A percentile compares a stretch with the other conserved stretches of the same genome.
Evolutionary conservation across 2,797 vertebrate genomes (phyloP).

Genomic region (Macropodus opercularis): DNA sequence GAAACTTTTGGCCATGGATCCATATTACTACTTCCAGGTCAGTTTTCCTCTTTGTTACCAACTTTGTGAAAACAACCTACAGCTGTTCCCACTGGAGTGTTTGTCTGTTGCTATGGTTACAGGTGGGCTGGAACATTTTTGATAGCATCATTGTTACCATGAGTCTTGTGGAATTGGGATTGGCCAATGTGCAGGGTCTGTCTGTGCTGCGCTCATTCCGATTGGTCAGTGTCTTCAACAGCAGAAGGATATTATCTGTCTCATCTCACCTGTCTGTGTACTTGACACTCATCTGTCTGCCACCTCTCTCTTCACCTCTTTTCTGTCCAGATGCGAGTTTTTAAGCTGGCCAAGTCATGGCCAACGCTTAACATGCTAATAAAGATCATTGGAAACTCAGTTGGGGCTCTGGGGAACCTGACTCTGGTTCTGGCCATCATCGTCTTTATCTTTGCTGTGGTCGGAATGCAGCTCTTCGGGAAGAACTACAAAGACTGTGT

Average conservation of each 20-base stretch:
- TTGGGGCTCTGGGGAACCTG: constrained; percentile 93
- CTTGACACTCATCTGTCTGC: not conserved
- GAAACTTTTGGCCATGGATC: constrained; percentile 92
- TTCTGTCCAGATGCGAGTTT: constrained; percentile 88
- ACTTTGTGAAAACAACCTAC: not conserved
- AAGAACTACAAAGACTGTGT: constrained; percentile 92
- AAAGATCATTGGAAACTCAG: constrained; percentile 95
- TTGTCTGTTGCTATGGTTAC: constrained; percentile 63
- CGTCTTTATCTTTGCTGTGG: constrained; percentile 96
- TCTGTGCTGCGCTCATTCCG: constrained; percentile 95
- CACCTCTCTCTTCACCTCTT: not conserved
- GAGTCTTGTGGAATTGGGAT: constrained; percentile 91
- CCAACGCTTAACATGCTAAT: constrained; percentile 96
- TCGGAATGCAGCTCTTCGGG: constrained; percentile 97
- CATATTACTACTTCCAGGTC: constrained; percentile 92
- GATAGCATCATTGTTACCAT: constrained; percentile 96
- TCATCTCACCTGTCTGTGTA: not conserved
- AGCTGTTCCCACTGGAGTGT: not conserved
- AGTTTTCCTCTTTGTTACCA: not conserved
- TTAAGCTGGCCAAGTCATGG: constrained; percentile 97
- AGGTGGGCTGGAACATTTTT: constrained; percentile 96
- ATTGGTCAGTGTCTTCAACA: constrained; percentile 79
- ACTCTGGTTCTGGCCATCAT: constrained; percentile 95
- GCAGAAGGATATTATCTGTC: not conserved
- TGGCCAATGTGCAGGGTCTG: constrained; percentile 90